Conservation (phyloP, 2,888 invertebrate genomes). For the Dascillus cervinus region DNA sequence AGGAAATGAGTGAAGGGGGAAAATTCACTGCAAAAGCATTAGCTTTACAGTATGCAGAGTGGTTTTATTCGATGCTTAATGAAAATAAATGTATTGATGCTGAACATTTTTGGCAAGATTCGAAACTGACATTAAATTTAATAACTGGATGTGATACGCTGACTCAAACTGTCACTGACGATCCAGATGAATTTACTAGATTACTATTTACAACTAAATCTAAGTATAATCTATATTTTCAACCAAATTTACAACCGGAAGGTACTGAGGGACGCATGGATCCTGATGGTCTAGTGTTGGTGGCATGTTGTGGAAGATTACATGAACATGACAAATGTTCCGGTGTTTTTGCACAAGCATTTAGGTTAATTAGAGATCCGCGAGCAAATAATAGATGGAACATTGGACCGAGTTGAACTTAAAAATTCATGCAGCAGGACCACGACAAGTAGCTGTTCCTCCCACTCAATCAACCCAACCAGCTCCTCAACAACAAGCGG, state of each 20-base stretch:
- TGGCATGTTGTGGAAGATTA: constrained; percentile 56
- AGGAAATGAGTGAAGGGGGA: neutral
- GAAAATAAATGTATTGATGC: constrained; percentile 36
- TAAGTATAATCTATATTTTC: constrained; percentile 48
- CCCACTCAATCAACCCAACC: constrained; percentile 48
- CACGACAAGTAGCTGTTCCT: constrained; percentile 61
- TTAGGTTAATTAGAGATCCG: constrained; percentile 57
- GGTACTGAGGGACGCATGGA: constrained; percentile 53
- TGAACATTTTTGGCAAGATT: constrained; percentile 52
- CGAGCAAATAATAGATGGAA: constrained; percentile 58
- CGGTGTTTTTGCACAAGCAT: constrained; percentile 59
- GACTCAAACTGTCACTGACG: constrained; percentile 27
- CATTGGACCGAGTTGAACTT: constrained; percentile 49
- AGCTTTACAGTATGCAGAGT: constrained; percentile 49
- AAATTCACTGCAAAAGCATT: constrained; percentile 37
- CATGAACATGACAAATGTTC: constrained; percentile 46
- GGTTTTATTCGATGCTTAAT: constrained; percentile 50
- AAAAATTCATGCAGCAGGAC: constrained; percentile 39
- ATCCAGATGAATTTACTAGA: constrained; percentile 35
- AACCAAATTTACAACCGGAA: constrained; percentile 50
- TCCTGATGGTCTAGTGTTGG: constrained; percentile 53
- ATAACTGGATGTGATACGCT: constrained; percentile 22
- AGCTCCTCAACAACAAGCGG: constrained; percentile 49
- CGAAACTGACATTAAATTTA: constrained; percentile 36
- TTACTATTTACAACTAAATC: constrained; percentile 36